Percentiles rank a stretch among this genome's conserved stretches.
These are phyloP conservation scores for Hypomecis punctinalis DNA, from an alignment of 2,888 invertebrate species.

Conservation along the genomic window DNA sequence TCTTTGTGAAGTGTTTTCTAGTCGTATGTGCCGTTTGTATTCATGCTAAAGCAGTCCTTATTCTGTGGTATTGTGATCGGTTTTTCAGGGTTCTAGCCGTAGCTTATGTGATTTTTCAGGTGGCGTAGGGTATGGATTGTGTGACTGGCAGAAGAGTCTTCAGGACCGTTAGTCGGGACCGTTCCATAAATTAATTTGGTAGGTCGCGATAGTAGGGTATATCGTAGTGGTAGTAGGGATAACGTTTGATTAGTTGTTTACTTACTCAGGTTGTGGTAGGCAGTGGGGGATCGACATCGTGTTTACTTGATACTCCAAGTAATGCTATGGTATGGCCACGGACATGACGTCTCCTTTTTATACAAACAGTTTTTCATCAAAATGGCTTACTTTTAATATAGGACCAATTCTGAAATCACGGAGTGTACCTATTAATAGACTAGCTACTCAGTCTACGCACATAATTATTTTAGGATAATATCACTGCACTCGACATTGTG, in stretches of 20 bases:
- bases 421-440: too few relatives aligned
- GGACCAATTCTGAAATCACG: too few relatives aligned
- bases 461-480: too few relatives aligned
- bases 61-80: constrained; percentile 39
- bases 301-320: constrained; percentile 4
- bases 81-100: constrained; percentile 40
- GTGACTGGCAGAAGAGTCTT: constrained; percentile 78
- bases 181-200: constrained; percentile 80
- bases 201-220: constrained; percentile 43
- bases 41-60: constrained; percentile 52
- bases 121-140: constrained; percentile 54
- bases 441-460: too few relatives aligned
- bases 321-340: too few relatives aligned
- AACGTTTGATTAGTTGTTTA: constrained; percentile 44
- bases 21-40: constrained; percentile 53
- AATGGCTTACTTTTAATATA: too few relatives aligned
- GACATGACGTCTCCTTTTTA: too few relatives aligned
- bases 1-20: constrained; percentile 50
- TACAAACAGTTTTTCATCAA: too few relatives aligned
- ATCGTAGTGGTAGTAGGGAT: constrained; percentile 37
- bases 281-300: constrained; percentile 40
- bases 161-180: constrained; percentile 76
- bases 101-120: constrained; percentile 45
- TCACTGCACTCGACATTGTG: too few relatives aligned
- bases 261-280: constrained; percentile 36